Conservation (phyloP, 2,797 vertebrate genomes). For the Gouania willdenowi region DNA sequence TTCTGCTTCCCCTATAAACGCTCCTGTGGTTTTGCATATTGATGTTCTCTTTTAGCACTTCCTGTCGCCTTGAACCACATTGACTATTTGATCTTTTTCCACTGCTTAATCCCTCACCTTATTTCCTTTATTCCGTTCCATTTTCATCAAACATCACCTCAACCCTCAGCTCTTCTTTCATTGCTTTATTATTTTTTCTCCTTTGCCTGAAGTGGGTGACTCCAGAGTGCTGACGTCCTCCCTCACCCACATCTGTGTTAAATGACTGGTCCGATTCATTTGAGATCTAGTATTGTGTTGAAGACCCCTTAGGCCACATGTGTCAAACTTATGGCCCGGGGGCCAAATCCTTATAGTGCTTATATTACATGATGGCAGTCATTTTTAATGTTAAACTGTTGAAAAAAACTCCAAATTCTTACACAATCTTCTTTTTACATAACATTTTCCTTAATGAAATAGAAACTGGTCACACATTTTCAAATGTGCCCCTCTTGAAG, state of each 20-base stretch:
- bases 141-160: slow-evolving; percentile 16
- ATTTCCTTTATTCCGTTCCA: slow-evolving; percentile 14
- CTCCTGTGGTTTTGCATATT: slow-evolving; percentile 37
- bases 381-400: too few species aligned
- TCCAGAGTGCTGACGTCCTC: slow-evolving; percentile 67
- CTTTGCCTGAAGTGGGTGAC: slow-evolving; percentile 48
- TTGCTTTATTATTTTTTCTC: slow-evolving; percentile 32
- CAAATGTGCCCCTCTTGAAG: too few species aligned
- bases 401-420: too few species aligned
- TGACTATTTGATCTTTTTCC: slow-evolving; percentile 43
- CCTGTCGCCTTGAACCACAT: slow-evolving; percentile 24
- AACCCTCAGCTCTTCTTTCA: slow-evolving; percentile 16
- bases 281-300: slow-evolving; percentile 46
- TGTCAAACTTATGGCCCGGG: slow-evolving; percentile 9
- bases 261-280: slow-evolving; percentile 77
- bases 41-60: slow-evolving; percentile 30
- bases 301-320: slow-evolving; percentile 16
- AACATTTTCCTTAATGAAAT: too few species aligned
- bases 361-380: too few species aligned
- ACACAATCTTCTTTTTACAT: too few species aligned
- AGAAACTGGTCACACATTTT: too few species aligned
- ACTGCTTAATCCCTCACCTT: slow-evolving; percentile 33
- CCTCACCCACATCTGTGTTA: slow-evolving; percentile 47
- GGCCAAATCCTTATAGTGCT: too few species aligned
- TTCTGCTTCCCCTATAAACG: slow-evolving; percentile 14